phyloP scores from a whole-genome alignment of 23 tunicate genomes.

The Clavelina lepadiformis region DNA sequence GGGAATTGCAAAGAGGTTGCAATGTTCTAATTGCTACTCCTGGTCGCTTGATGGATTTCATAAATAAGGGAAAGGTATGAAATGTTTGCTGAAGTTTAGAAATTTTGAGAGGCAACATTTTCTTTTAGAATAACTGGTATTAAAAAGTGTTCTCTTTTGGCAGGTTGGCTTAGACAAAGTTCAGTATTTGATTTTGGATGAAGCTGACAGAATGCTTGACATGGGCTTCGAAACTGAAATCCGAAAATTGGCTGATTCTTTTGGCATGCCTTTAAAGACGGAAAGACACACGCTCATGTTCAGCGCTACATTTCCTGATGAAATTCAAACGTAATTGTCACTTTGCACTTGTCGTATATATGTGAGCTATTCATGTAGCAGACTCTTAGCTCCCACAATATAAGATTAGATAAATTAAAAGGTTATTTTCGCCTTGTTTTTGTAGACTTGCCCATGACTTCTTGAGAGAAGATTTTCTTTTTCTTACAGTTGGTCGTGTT shows the following conservation, averaged over 20 bases:
- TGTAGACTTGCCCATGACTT: constrained; percentile 87
- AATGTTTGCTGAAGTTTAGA: too few species aligned
- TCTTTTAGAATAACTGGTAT: too few species aligned
- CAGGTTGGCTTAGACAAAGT: constrained; percentile 55
- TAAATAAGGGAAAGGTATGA: constrained; percentile 72
- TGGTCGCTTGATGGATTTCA: constrained; percentile 89
- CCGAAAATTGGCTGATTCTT: constrained; percentile 37
- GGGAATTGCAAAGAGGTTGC: constrained; percentile 67
- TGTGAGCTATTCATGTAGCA: too few species aligned
- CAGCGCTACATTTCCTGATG: constrained; percentile 97
- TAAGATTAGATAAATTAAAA: too few species aligned
- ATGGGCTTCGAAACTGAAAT: constrained; percentile 98
- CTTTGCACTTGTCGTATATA: too few species aligned
- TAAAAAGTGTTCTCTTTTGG: neutral
- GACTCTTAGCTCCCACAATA: too few species aligned
- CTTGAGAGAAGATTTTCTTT: constrained; percentile 73
- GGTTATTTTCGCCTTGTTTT: too few species aligned
- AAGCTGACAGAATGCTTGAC: constrained; percentile 99
- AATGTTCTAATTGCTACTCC: constrained; percentile 92
- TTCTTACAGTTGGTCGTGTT: constrained; percentile 86
- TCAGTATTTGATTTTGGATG: constrained; percentile 82
- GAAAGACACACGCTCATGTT: constrained; percentile 97
- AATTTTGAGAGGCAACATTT: too few species aligned
- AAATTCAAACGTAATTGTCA: constrained; percentile 61
- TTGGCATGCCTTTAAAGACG: constrained; percentile 75